Evolutionary conservation across 2,888 invertebrate species (phyloP), one percentile per base, ranked within the genome.

Genomic region (Fragum whitleyi): DNA sequence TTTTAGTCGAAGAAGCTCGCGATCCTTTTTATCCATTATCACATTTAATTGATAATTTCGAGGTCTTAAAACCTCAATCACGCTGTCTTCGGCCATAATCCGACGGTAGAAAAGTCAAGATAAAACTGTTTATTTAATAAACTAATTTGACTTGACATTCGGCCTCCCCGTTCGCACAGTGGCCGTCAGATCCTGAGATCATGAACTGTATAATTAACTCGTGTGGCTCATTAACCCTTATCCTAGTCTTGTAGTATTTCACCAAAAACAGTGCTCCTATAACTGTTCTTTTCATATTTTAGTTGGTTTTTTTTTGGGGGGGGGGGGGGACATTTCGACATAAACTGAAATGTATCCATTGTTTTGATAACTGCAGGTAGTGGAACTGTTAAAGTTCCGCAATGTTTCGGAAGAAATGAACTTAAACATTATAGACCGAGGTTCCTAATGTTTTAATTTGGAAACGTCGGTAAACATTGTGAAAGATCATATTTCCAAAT

Each of bases 81-180:
- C 19, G 23, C 32, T 26, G 61, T 61, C 61, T 61, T 61, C 61
- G 19, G 32, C 19, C 61, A 61, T 61, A 57, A 57, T 57, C 47
- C 57, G 57, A 23, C 23, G 21, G 23, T 57, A 57, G 57, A 42
- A 59, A 32, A 72, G 81, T 77, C 81, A 75, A 70, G 77, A 75
- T 72, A 69, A 81, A 78, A 78, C 74, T 74, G 78, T 81, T 78
- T 71, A 78, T 78, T 81, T 62, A 75, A 81, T 81, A 77, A 81
- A 81, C 74, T 74, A 47, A 23, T 61, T 61, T 61, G 26, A 23
- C 61, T 61, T 32, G 61, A 61, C 61, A 23, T 61, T 61, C 14
- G 23, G 11, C 28, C 29, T 32, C 61, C 61, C n/a, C 32, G 26
- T 23, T 57, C 47, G n/a, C 47, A 47, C 47, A 47, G 47, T 47